Evolutionary conservation across 2,888 invertebrate species (phyloP), one percentile per base, ranked within the genome.

Genomic region (Morpho helenor): DNA sequence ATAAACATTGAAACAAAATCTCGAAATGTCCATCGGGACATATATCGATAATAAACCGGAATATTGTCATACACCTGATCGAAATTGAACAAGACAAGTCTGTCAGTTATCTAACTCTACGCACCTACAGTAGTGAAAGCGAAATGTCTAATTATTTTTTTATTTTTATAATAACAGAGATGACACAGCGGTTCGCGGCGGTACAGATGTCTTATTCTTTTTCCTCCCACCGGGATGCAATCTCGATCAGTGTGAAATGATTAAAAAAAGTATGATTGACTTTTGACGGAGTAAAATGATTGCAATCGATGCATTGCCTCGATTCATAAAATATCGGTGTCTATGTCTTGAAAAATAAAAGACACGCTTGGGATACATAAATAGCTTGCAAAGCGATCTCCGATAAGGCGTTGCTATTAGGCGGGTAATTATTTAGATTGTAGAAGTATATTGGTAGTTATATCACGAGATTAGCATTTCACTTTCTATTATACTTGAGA

Each of bases 131-230:
- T 72, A 84, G 88, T 86, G 89, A 89, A 88, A 89, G 89, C 80
- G 82, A 87, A 86, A 77, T 80, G 77, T 83, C 77, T 84, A 83
- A 84, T 87, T 84, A 82, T 82, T 80, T 82, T 77, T 79, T 80
- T 76, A 74, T 76, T 74, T 72, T 71, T 73, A 67, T 72, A 71
- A 77, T 79, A 80, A 75, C 76, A 79, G 68, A 79, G 84, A 88
- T 88, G 89, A 89, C 81, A 84, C 74, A 79, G 88, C 87, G 69
- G 64, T 82, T 80, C 60, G 49, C 55, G 48, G 55, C 40, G 53
- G 56, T 49, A 56, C 58, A 46, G n/a, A 43, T 53, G 61, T 66
- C 68, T 74, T 73, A 67, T 63, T 62, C 65, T 66, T 70, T 73
- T 71, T 67, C 59, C 52, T 55, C 47, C 39, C 65, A 66, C 64